phyloP scores from a whole-genome alignment of 1,140 invertebrate genomes.

The Pseudomyrmex concolor region DNA sequence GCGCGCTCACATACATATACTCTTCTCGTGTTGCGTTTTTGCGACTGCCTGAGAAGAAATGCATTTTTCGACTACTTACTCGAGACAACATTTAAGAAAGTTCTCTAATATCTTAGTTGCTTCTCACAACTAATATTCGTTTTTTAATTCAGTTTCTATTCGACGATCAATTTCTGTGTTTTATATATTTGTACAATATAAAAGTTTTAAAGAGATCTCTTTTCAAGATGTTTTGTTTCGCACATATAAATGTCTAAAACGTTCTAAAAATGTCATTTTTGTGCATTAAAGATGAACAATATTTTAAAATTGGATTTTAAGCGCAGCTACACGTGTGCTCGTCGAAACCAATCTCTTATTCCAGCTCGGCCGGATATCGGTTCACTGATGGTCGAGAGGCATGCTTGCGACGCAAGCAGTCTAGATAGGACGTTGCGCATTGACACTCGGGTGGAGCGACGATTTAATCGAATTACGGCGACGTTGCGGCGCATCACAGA shows the following conservation, averaged over 20 bases:
- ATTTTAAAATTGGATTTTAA: constrained; percentile 10
- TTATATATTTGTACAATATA: not conserved
- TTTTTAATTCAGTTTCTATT: not conserved
- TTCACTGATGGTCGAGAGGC: constrained; percentile 42
- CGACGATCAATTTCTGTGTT: not conserved
- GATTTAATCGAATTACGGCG: constrained; percentile 59
- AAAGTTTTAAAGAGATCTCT: too few relatives aligned
- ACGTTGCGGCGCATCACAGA: constrained; percentile 56
- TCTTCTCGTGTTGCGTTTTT: constrained; percentile 21
- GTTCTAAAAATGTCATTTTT: too few relatives aligned
- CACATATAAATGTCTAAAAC: not conserved
- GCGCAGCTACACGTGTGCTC: not conserved
- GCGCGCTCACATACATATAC: not conserved
- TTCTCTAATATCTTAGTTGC: not conserved
- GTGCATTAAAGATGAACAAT: too few relatives aligned
- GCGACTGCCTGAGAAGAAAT: constrained; percentile 1
- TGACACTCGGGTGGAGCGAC: constrained; percentile 61
- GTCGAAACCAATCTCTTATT: constrained; percentile 10
- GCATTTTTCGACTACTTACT: constrained; percentile 17
- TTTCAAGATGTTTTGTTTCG: too few relatives aligned
- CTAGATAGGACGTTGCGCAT: constrained; percentile 59
- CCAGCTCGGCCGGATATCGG: constrained; percentile 1
- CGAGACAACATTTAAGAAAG: constrained; percentile 17
- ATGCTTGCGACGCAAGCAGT: constrained; percentile 56
- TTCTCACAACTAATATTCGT: not conserved